These are phyloP conservation scores for Bufo bufo DNA, from an alignment of 2,113 vertebrate species.

Conservation along the genomic window DNA sequence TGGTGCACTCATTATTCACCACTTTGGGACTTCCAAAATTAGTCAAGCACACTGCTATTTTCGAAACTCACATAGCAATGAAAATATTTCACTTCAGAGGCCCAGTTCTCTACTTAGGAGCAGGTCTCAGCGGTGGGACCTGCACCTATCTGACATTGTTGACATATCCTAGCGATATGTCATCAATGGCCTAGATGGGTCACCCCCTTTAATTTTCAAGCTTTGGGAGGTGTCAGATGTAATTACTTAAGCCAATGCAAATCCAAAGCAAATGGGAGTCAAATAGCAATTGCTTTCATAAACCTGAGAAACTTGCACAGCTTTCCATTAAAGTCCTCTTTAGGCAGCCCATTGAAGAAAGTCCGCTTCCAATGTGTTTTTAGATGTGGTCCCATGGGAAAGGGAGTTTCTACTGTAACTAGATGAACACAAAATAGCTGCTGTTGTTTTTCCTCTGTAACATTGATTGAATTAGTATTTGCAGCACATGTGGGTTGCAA, in stretches of 20 bases:
- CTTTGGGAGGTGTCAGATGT: slow-evolving; percentile 6
- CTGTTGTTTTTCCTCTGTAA: slow-evolving; percentile 48
- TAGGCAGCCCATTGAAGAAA: slow-evolving; percentile 46
- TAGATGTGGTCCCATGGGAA: slow-evolving; percentile 54
- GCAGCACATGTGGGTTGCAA: slow-evolving; percentile 55
- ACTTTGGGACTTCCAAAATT: too few relatives aligned
- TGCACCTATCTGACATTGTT: too few relatives aligned
- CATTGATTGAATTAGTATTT: slow-evolving; percentile 58
- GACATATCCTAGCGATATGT: neutral
- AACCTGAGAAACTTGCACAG: slow-evolving; percentile 15
- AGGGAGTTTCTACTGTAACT: slow-evolving; percentile 58
- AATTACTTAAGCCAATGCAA: slow-evolving; percentile 14
- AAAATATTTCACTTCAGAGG: too few relatives aligned
- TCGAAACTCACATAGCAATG: too few relatives aligned
- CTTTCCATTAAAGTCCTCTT: slow-evolving; percentile 46
- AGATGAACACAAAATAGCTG: slow-evolving; percentile 55
- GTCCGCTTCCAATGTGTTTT: slow-evolving; percentile 53
- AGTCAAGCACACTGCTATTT: too few relatives aligned
- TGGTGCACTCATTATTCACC: too few relatives aligned
- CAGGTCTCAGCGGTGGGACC: too few relatives aligned
- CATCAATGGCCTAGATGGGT: neutral
- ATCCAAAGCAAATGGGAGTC: slow-evolving; percentile 25
- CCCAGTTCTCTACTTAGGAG: too few relatives aligned
- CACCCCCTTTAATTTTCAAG: neutral
- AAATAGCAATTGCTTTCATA: slow-evolving; percentile 32